Conservation (phyloP, 2,113 vertebrate genomes). For the Ia io region DNA sequence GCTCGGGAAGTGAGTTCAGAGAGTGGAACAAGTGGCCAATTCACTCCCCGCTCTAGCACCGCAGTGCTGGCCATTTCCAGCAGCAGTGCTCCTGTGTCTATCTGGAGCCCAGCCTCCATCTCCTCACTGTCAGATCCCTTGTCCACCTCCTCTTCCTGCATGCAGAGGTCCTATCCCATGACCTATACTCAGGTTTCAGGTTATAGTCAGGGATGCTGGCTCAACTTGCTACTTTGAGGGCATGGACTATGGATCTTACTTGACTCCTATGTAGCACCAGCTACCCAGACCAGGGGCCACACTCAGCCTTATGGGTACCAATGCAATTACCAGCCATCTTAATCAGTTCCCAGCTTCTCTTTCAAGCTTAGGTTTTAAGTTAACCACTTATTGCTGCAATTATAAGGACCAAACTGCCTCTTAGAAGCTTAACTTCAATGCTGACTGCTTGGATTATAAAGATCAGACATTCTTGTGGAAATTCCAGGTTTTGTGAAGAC, state of each 20-base stretch:
- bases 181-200: slow-evolving; percentile 96
- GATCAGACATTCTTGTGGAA: slow-evolving; percentile 99
- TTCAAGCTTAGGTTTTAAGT: slow-evolving; percentile 87
- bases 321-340: slow-evolving; percentile 95
- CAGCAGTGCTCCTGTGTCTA: slow-evolving; percentile 93
- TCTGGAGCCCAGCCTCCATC: slow-evolving; percentile 99
- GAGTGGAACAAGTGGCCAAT: slow-evolving; percentile 86
- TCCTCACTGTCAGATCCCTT: slow-evolving; percentile 90
- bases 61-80: slow-evolving; percentile 79
- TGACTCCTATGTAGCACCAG: slow-evolving; percentile 96
- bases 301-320: slow-evolving; percentile 95
- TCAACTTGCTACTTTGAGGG: slow-evolving; percentile 97
- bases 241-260: slow-evolving; percentile 98
- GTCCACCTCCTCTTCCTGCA: slow-evolving; percentile 97
- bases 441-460: slow-evolving; percentile 99
- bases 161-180: slow-evolving; percentile 97
- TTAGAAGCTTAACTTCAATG: slow-evolving; percentile 99
- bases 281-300: slow-evolving; percentile 76
- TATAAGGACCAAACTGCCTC: slow-evolving; percentile 80
- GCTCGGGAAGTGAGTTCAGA: slow-evolving; percentile 95
- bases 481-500: slow-evolving; percentile 96
- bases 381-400: slow-evolving; percentile 92
- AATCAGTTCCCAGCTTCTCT: slow-evolving; percentile 95
- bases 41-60: too few relatives aligned
- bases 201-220: slow-evolving; percentile 95